Percentiles rank a stretch among this genome's conserved stretches.
Evolutionary conservation across 1,140 invertebrate species (phyloP).

Genomic region (Manduca sexta): DNA sequence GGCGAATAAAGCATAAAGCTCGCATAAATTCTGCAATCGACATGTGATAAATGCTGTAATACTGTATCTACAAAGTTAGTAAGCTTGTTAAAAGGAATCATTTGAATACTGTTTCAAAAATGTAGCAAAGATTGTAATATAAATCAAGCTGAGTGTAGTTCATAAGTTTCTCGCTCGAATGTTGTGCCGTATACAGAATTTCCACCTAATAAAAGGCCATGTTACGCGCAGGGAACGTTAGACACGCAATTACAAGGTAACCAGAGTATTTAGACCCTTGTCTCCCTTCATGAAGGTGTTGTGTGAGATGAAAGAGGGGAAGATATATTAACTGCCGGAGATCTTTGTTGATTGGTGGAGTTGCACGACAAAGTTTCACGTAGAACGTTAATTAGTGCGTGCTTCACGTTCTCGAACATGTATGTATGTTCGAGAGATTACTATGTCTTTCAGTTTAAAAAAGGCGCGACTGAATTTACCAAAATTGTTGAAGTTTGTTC

Average conservation of each 20-base stretch:
- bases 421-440: no score
- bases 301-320: constrained; percentile 28
- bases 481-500: no score
- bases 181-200: constrained; percentile 66
- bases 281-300: constrained; percentile 29
- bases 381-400: constrained; percentile 69
- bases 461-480: constrained; percentile 6
- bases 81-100: no score
- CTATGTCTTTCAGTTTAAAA: constrained; percentile 8
- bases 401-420: constrained; percentile 43
- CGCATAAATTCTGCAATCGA: no score
- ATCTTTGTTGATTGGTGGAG: constrained; percentile 44
- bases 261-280: constrained; percentile 48
- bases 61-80: no score
- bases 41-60: no score
- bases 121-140: not conserved
- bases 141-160: constrained; percentile 10
- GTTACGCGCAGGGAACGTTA: constrained; percentile 66
- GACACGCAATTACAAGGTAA: constrained; percentile 57
- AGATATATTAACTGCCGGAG: constrained; percentile 42
- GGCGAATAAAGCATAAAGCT: no score
- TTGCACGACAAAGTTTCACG: constrained; percentile 58
- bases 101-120: no score
- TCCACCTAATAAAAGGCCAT: constrained; percentile 70
- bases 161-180: constrained; percentile 49